phyloP scores from a whole-genome alignment of 2,888 invertebrate genomes.

The Horisme vitalbata region DNA sequence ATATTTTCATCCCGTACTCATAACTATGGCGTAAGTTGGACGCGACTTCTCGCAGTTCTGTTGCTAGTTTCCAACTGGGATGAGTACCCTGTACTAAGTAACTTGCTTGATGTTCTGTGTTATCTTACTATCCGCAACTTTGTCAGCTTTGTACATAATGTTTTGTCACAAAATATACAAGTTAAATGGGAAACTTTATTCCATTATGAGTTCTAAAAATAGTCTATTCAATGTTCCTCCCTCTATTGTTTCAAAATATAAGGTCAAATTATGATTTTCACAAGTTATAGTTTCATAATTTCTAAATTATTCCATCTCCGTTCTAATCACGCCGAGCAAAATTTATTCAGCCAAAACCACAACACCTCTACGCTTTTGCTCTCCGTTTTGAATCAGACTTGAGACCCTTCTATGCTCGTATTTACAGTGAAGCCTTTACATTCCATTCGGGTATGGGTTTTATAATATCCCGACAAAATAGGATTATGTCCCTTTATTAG shows the following conservation, averaged over 20 bases:
- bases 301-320: not conserved
- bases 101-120: constrained; percentile 33
- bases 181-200: not conserved
- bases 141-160: constrained; percentile 4
- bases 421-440: constrained; percentile 32
- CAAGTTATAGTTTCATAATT: too few species aligned
- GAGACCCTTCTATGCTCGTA: constrained; percentile 28
- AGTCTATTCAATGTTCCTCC: too few species aligned
- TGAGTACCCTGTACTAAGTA: constrained; percentile 27
- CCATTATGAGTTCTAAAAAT: too few species aligned
- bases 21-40: constrained; percentile 19
- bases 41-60: constrained; percentile 45
- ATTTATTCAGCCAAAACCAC: constrained; percentile 12
- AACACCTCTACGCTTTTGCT: constrained; percentile 8
- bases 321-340: constrained; percentile 5
- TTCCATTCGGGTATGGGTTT: constrained; percentile 34
- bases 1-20: constrained; percentile 47
- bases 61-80: constrained; percentile 49
- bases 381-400: constrained; percentile 22
- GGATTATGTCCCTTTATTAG: constrained; percentile 39
- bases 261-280: too few species aligned
- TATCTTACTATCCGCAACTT: constrained; percentile 20
- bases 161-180: not conserved
- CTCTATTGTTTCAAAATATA: too few species aligned
- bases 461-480: constrained; percentile 41